Evolutionary conservation across 2,888 invertebrate species (phyloP).

Genomic region (Oxycera nigricornis): DNA sequence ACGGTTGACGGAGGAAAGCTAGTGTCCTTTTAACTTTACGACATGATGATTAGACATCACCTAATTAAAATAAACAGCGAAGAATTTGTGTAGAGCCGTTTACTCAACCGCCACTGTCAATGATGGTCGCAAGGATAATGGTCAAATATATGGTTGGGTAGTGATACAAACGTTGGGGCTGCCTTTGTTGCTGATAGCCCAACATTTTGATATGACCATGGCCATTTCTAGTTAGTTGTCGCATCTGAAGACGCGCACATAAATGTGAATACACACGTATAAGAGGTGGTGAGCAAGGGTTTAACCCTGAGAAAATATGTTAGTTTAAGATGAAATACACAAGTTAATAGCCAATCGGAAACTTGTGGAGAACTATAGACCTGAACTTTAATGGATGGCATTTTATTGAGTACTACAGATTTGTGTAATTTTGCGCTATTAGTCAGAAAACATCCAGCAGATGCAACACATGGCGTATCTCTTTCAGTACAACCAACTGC

Average conservation of each 20-base stretch:
- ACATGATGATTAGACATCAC: conserved; percentile 35
- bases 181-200: not conserved
- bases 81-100: conserved; percentile 16
- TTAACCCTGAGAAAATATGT: not conserved
- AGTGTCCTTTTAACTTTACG: conserved; percentile 20
- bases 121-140: not conserved
- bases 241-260: not conserved
- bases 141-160: not conserved
- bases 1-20: conserved; percentile 2
- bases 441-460: too few relatives aligned
- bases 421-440: too few relatives aligned
- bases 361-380: too few relatives aligned
- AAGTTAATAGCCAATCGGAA: too few relatives aligned
- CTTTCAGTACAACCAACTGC: too few relatives aligned
- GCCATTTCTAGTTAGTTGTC: conserved; percentile 15
- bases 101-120: not conserved
- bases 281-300: not conserved
- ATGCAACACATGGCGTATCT: too few relatives aligned
- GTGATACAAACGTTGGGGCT: not conserved
- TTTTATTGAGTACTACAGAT: too few relatives aligned
- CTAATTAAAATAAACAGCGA: conserved; percentile 37
- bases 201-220: not conserved
- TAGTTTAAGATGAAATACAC: too few relatives aligned
- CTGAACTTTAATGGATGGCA: too few relatives aligned
- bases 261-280: not conserved